Evolutionary conservation across 1,140 invertebrate species (phyloP).

Genomic region (Anoplolepis gracilipes): DNA sequence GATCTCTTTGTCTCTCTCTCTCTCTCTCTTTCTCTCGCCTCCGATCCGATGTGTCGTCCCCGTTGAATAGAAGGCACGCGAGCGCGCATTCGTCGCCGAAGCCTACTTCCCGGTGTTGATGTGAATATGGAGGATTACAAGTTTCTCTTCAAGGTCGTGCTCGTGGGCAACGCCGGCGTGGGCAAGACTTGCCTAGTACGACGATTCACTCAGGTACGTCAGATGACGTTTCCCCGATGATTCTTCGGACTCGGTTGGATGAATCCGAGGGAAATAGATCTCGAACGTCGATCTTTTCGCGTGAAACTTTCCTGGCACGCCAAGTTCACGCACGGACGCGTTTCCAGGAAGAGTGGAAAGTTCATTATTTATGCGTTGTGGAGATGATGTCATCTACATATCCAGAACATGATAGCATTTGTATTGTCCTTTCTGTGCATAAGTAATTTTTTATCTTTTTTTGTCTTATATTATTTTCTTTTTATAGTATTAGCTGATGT

Average conservation of each 20-base stretch:
- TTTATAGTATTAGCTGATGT: neutral
- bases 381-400: constrained; percentile 49
- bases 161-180: constrained; percentile 97
- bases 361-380: constrained; percentile 42
- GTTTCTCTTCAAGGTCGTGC: constrained; percentile 98
- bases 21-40: neutral
- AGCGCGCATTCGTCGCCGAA: constrained; percentile 57
- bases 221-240: constrained; percentile 29
- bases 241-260: too few relatives aligned
- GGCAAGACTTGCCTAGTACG: constrained; percentile 97
- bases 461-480: neutral
- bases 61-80: constrained; percentile 26
- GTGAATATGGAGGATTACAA: constrained; percentile 97
- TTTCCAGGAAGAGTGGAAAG: constrained; percentile 33
- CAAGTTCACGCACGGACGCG: neutral
- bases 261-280: neutral
- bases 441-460: neutral
- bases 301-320: neutral
- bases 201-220: constrained; percentile 92
- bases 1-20: neutral
- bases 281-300: neutral
- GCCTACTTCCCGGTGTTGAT: constrained; percentile 19
- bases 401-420: neutral
- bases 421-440: neutral
- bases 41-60: constrained; percentile 15